phyloP scores from a whole-genome alignment of 2,113 vertebrate genomes.

The Agapornis roseicollis region DNA sequence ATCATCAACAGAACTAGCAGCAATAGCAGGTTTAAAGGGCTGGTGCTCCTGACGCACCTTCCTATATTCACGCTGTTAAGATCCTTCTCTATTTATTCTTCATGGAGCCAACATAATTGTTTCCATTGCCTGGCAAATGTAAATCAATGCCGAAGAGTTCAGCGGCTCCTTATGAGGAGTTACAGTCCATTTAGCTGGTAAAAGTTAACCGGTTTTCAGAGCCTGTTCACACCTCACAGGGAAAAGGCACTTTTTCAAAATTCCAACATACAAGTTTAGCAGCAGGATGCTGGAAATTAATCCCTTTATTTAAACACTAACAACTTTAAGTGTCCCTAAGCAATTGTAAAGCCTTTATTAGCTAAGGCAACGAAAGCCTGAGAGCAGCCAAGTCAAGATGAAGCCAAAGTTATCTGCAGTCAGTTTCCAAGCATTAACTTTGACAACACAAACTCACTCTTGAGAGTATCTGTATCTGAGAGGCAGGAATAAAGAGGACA shows the following conservation, averaged over 20 bases:
- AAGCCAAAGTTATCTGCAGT: background rate
- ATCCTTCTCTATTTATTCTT: background rate
- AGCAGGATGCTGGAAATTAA: slow-evolving; percentile 22
- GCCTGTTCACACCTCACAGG: background rate
- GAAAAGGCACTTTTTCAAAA: background rate
- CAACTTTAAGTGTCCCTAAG: slow-evolving; percentile 12
- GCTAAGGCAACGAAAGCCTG: background rate
- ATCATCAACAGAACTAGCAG: background rate
- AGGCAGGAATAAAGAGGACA: background rate
- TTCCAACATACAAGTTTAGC: background rate
- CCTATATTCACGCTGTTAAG: background rate
- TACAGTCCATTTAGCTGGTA: background rate
- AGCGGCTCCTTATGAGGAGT: background rate
- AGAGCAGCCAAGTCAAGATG: background rate
- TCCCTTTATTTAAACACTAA: slow-evolving; percentile 33
- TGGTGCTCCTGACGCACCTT: background rate
- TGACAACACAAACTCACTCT: background rate
- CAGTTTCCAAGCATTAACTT: background rate
- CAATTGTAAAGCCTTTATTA: slow-evolving; percentile 10
- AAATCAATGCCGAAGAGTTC: background rate
- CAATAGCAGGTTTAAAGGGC: background rate
- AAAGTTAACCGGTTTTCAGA: background rate
- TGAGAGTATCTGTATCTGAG: background rate
- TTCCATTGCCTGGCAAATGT: background rate
- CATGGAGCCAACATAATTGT: background rate